Evolutionary conservation across 2,888 invertebrate species (phyloP), one percentile per base, ranked within the genome.

Genomic region (Limnephilus lunatus): DNA sequence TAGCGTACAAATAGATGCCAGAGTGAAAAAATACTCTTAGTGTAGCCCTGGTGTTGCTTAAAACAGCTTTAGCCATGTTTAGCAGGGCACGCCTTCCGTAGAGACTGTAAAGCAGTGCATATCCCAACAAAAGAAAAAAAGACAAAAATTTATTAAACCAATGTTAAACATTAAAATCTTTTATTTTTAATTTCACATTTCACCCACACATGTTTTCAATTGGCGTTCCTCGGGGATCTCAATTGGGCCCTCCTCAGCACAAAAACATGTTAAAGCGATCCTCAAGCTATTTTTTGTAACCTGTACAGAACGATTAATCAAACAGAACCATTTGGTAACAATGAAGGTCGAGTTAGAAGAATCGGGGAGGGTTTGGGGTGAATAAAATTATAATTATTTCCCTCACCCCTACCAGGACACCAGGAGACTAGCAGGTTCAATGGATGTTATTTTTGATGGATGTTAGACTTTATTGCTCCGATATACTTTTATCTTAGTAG

Each of bases 241-340:
- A 86, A 92, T 81, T 82, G 83, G 53, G 35, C 31, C 89, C 81
- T 31, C 81, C 14, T 32, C 31, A 30, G 53, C 3, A 39, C 83
- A 89, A 89, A 89, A 53, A 14, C 68, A 53, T 3, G 83, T 88
- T 83, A 90, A 90, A 39, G 11, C 44, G 85, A 90, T 90, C 90
- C 86, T 39, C 25, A 39, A 68, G 39, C 39, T 35, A 68, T 89
- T 92, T 91, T 92, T 92, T 85, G 15, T 68, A 88, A 53, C 88
- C 68, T 88, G 68, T 85, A 81, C 85, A 14, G 81, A 90, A 92
- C 92, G 90, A 92, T 92, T 92, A 92, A 92, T 92, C 92, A 92
- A 92, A 92, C 91, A 85, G n/a, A 90, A 90, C 92, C 90, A 82
- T 86, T 85, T 92, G 91, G 89, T 83, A 88, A 89, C 91, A 91